Base-by-base conservation (phyloP, 2,888 invertebrate genomes). In the Monopis laevigella region DNA sequence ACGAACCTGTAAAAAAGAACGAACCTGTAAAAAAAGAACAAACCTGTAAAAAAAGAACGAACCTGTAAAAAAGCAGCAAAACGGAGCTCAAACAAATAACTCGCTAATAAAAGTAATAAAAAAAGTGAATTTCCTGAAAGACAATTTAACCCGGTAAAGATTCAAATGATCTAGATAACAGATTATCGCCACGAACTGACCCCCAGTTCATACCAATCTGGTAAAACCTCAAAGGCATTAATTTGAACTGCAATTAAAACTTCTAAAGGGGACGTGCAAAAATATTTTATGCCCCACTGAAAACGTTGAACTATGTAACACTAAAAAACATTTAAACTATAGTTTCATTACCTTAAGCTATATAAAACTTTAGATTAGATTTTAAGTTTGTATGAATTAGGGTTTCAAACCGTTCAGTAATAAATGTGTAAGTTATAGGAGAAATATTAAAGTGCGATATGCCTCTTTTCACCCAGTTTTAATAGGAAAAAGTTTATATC, bases 201-300 rank as follows among this genome's bases (percentile, higher is more conserved):
- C n/a, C n/a, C n/a, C n/a, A n/a, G 29, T 2, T 29, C 14, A 10
- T 12, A 29, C 13, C 29, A 29, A 29, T 29, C 29, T 14, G n/a
- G 4, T 6, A 14, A 17, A 32, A 17, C 16, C 21, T 21, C 21
- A 36, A 36, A 36, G 51, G 54, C 65, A 66, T 69, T 69, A 66
- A 67, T 69, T 65, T 62, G 59, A 65, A 52, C 51, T 56, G 68
- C 66, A 70, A 71, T 71, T 70, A 68, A 67, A 71, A 70, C 58
- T 70, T 70, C 58, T 56, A 50, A 47, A 46, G 53, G 55, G 54
- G 54, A 47, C 55, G 50, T 53, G 52, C 44, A 57, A 60, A 65
- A 51, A 51, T 49, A 47, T 49, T 51, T 45, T 28, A 41, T 39
- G 29, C 38, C 35, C 36, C 19, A 28, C 29, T 39, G 38, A 39